Evolutionary conservation across 2,888 invertebrate genomes (phyloP), one percentile per base, ranked within the genome.

Genomic region (Lamproptera curius): DNA sequence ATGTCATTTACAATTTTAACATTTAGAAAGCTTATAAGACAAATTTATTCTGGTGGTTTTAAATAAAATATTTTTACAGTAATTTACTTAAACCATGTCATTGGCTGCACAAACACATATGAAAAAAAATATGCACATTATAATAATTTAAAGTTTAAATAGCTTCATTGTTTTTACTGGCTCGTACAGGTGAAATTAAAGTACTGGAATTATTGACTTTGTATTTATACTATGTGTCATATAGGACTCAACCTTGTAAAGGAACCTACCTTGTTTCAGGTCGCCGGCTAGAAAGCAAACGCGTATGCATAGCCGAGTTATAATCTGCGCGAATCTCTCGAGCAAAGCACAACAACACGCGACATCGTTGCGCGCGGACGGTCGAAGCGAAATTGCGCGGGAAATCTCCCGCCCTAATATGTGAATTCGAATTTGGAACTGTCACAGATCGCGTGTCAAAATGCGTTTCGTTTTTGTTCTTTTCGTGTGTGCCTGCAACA

Each of bases 381-480:
- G 51, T 6, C 20, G 20, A 20, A 3, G 20, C 20, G 6, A 3
- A 20, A 54, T 53, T 53, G 48, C 56, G 58, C 61, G 56, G 53
- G 53, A 52, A 51, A 50, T 39, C 17, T 36, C 46, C 36, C 40
- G 44, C 50, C 42, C 36, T 20, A n/a, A 42, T 46, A 49, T 51
- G 56, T 55, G 50, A 54, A 42, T 51, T 46, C 34, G 20, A 33
- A 41, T 15, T 45, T 51, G 39, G 48, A 53, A 53, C 52, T n/a
- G n/a, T n/a, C 43, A 39, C 41, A 5, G 4, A 31, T 31, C 13
- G n/a, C n/a, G 16, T 53, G 46, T 52, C 55, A 76, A 73, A 70
- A 82, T 82, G 80, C 72, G 69, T 63, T 62, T 61, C 51, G 70
- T 80, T 70, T 47, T 79, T 23, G 61, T 73, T 20, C 47, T 81